phyloP scores from a whole-genome alignment of 2,888 invertebrate genomes.

The Liposcelis brunnea region DNA sequence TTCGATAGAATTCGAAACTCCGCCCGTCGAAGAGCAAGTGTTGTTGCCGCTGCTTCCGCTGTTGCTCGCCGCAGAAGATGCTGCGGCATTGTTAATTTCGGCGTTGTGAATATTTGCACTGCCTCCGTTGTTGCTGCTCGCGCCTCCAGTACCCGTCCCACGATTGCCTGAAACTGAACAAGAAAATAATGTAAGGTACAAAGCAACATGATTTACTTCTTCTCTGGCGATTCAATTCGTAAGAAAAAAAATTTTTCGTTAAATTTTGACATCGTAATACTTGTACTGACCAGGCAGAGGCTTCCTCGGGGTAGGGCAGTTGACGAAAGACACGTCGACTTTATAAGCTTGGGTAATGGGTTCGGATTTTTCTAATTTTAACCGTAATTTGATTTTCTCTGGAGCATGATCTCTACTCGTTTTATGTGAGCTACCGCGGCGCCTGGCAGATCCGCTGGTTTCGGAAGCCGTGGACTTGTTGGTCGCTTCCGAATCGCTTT shows the following conservation, averaged over 20 bases:
- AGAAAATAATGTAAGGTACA: conserved; percentile 3
- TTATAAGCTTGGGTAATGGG: conserved; percentile 63
- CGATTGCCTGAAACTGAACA: conserved; percentile 10
- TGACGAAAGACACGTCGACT: conserved; percentile 52
- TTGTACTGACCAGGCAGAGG: background rate
- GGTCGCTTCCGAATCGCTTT: conserved; percentile 38
- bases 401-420: conserved; percentile 12
- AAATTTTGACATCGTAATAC: too few species aligned
- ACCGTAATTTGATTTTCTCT: conserved; percentile 64
- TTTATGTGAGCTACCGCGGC: conserved; percentile 13
- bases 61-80: background rate
- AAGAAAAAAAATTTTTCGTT: too few species aligned
- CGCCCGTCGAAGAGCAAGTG: background rate
- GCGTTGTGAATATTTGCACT: conserved; percentile 10
- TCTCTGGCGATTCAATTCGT: too few species aligned
- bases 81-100: conserved; percentile 7
- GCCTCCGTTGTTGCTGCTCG: conserved; percentile 13
- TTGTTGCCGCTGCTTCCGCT: background rate
- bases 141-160: conserved; percentile 12
- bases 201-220: too few species aligned
- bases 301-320: conserved; percentile 2
- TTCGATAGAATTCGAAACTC: conserved; percentile 26
- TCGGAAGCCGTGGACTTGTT: conserved; percentile 38
- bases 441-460: conserved; percentile 16
- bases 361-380: conserved; percentile 70